phyloP scores from a whole-genome alignment of 2,888 invertebrate species.

The Protodeltote pygarga region DNA sequence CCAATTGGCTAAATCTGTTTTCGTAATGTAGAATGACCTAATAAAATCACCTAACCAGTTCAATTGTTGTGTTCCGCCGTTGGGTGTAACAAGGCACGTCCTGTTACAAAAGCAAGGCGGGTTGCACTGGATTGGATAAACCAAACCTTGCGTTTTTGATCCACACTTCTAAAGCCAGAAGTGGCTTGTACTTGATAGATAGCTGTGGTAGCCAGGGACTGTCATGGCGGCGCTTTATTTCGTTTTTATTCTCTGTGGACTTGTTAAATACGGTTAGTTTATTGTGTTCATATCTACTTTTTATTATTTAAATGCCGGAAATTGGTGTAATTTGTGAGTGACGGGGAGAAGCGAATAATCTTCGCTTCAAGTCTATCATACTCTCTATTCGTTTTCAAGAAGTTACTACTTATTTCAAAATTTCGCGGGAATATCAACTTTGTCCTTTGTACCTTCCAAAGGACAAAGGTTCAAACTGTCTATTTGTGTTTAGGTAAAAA shows the following conservation, averaged over 20 bases:
- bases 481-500: not conserved
- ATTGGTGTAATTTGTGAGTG: not conserved
- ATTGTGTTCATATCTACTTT: conserved; percentile 18
- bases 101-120: conserved; percentile 47
- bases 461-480: too few relatives aligned
- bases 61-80: conserved; percentile 61
- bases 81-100: conserved; percentile 57
- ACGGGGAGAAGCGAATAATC: not conserved
- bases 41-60: conserved; percentile 53
- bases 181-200: conserved; percentile 39
- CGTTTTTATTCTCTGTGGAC: conserved; percentile 57
- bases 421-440: not conserved
- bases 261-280: conserved; percentile 66
- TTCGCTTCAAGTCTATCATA: too few relatives aligned
- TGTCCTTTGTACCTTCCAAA: too few relatives aligned
- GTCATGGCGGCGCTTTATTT: conserved; percentile 37
- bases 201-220: conserved; percentile 33
- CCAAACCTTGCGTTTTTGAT: conserved; percentile 28
- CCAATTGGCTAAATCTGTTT: conserved; percentile 39
- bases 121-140: conserved; percentile 48
- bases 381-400: not conserved
- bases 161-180: conserved; percentile 39
- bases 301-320: conserved; percentile 14
- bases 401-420: not conserved
- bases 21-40: conserved; percentile 40